These are phyloP conservation scores for Zoroaster sp. DNA, from an alignment of 53 echinoderm and acorn worm species.

Conservation along the genomic window DNA sequence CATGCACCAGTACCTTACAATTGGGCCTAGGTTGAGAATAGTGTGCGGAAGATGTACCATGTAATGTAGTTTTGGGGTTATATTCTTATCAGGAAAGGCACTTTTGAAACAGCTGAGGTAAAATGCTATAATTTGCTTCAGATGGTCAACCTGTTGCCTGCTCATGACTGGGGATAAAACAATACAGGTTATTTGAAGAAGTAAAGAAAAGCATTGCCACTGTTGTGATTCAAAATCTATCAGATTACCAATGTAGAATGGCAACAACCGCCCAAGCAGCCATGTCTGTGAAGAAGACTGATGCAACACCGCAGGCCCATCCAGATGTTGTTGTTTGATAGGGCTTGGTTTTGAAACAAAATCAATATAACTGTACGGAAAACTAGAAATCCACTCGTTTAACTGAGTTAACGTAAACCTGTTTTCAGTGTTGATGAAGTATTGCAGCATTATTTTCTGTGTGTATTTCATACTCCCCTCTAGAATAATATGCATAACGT, in stretches of 20 bases:
- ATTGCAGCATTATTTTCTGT: not conserved
- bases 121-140: not conserved
- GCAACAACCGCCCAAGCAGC: not conserved
- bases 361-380: not conserved
- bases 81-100: not conserved
- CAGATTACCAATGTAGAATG: not conserved
- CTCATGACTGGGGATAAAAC: not conserved
- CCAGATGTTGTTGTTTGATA: not conserved
- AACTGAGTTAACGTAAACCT: not conserved
- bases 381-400: not conserved
- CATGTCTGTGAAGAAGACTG: not conserved
- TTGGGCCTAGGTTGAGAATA: not conserved
- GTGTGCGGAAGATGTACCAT: not conserved
- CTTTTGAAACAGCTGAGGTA: not conserved
- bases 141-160: not conserved
- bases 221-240: not conserved
- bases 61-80: not conserved
- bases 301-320: not conserved
- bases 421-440: not conserved
- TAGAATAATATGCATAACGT: not conserved
- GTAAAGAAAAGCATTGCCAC: not conserved
- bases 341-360: not conserved
- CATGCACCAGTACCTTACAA: not conserved
- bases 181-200: not conserved
- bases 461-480: not conserved